Percentiles rank a stretch among this genome's conserved stretches.
Evolutionary conservation across 2,113 vertebrate species (phyloP).

Genomic region (Semicossyphus pulcher): DNA sequence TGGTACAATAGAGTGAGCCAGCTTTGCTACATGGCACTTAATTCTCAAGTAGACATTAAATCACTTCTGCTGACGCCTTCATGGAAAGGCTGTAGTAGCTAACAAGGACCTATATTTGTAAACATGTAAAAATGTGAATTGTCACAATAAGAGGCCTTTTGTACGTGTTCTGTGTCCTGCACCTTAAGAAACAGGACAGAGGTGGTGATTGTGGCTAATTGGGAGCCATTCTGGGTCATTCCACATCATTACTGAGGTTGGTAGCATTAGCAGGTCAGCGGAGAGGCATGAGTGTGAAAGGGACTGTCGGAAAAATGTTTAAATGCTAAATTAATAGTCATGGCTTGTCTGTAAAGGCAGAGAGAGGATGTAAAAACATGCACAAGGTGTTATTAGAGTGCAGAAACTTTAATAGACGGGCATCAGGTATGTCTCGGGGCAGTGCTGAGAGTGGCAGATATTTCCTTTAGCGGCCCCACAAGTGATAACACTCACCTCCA

Average conservation of each 20-base stretch:
- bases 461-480: constrained; percentile 28
- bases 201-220: constrained; percentile 16
- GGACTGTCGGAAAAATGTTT: not conserved
- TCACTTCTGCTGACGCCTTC: constrained; percentile 23
- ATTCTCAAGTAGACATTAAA: constrained; percentile 12
- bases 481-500: constrained; percentile 22
- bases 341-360: not conserved
- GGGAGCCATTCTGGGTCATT: constrained; percentile 13
- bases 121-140: constrained; percentile 29
- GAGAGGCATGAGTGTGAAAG: constrained; percentile 41
- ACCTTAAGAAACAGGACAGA: not conserved
- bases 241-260: constrained; percentile 10
- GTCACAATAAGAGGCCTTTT: constrained; percentile 39
- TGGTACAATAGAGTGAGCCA: constrained; percentile 33
- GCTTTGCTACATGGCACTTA: constrained; percentile 33
- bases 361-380: constrained; percentile 4
- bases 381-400: constrained; percentile 29
- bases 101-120: constrained; percentile 1
- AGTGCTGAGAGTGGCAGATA: constrained; percentile 9
- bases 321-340: not conserved
- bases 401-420: constrained; percentile 4
- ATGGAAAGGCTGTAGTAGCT: not conserved
- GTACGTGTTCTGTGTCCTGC: constrained; percentile 12
- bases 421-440: constrained; percentile 26
- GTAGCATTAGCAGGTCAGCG: constrained; percentile 51